phyloP scores from a whole-genome alignment of 2,113 vertebrate genomes.

The Elephantulus edwardii region DNA sequence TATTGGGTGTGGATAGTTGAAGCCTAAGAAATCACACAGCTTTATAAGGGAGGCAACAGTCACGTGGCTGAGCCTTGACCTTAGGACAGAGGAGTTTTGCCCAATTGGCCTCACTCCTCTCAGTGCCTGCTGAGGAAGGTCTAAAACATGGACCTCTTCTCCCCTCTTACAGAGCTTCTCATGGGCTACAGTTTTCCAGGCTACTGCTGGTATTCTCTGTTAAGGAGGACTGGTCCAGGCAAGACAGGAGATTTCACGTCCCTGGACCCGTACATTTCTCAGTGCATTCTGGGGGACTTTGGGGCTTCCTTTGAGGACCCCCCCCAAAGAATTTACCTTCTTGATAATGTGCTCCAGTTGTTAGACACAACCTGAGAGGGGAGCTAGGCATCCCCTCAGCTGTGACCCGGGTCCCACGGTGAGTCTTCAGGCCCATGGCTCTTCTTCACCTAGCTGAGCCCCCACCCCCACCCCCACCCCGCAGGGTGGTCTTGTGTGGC shows the following conservation, averaged over 20 bases:
- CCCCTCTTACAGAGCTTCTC: neutral
- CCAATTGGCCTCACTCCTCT: neutral
- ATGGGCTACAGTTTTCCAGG: neutral
- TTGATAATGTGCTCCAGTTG: neutral
- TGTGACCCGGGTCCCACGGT: neutral
- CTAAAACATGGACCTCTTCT: neutral
- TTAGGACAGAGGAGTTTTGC: neutral
- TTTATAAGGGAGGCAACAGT: neutral
- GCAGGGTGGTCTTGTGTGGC: neutral
- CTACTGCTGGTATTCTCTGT: neutral
- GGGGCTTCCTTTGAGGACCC: neutral
- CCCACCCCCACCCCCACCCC: neutral
- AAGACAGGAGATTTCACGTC: neutral
- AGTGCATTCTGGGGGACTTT: neutral
- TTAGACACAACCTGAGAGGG: neutral
- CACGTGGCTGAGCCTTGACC: neutral
- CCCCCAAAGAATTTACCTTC: neutral
- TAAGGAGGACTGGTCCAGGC: neutral
- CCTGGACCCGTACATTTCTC: neutral
- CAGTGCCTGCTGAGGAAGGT: neutral
- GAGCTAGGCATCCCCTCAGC: rapidly evolving
- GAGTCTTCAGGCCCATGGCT: too few relatives aligned
- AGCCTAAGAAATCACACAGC: neutral
- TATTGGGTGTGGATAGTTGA: neutral
- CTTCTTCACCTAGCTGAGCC: neutral